Evolutionary conservation across 2,888 invertebrate genomes (phyloP).

Genomic region (Rutpela maculata): DNA sequence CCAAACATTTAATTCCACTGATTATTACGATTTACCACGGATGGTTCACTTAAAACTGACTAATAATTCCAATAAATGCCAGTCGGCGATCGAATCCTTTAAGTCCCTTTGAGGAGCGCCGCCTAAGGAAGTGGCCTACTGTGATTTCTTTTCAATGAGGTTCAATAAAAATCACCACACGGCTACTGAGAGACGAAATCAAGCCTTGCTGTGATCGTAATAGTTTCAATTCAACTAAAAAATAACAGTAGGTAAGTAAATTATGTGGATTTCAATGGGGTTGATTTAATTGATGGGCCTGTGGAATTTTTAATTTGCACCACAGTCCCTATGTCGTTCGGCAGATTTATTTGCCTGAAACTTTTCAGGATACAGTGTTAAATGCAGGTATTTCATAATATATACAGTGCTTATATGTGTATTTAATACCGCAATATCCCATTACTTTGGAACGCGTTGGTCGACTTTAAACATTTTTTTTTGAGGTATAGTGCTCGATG

Average conservation of each 20-base stretch:
- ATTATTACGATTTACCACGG: slow-evolving; percentile 55
- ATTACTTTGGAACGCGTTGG: too few species aligned
- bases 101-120: slow-evolving; percentile 52
- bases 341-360: not conserved
- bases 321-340: not conserved
- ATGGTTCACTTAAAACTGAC: slow-evolving; percentile 52
- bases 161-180: slow-evolving; percentile 58
- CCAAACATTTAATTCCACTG: slow-evolving; percentile 52
- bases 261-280: slow-evolving; percentile 7
- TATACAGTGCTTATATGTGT: too few species aligned
- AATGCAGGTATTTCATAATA: too few species aligned
- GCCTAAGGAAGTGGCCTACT: slow-evolving; percentile 58
- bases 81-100: slow-evolving; percentile 59
- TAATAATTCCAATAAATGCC: slow-evolving; percentile 58
- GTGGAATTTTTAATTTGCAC: slow-evolving; percentile 1
- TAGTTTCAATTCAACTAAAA: slow-evolving; percentile 45
- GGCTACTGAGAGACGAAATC: slow-evolving; percentile 50
- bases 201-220: slow-evolving; percentile 55
- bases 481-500: too few species aligned
- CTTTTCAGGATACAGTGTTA: too few species aligned
- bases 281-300: not conserved
- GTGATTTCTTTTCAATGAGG: slow-evolving; percentile 56
- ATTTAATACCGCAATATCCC: too few species aligned
- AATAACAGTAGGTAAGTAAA: slow-evolving; percentile 7
- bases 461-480: too few species aligned